These are phyloP conservation scores for Venusia cambrica DNA, from an alignment of 2,888 invertebrate genomes.

Conservation along the genomic window DNA sequence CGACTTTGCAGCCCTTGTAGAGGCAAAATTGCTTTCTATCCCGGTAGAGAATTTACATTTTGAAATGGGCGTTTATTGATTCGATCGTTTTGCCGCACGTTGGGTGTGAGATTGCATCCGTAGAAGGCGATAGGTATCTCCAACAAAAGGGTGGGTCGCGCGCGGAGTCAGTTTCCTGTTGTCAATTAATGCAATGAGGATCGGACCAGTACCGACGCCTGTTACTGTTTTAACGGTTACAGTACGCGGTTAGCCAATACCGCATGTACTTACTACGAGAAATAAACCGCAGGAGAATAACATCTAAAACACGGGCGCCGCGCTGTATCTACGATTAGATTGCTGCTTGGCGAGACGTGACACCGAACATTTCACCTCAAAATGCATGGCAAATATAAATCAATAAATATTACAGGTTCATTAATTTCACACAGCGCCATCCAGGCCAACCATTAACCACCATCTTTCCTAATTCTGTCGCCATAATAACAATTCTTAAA, in stretches of 20 bases:
- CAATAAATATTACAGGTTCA: too few relatives aligned
- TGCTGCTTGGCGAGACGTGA: too few relatives aligned
- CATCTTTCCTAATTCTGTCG: too few relatives aligned
- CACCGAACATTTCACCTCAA: too few relatives aligned
- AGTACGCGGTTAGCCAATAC: constrained; percentile 17
- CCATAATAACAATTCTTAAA: too few relatives aligned
- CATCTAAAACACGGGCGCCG: too few relatives aligned
- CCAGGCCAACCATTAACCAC: too few relatives aligned
- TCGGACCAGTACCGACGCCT: constrained; percentile 32
- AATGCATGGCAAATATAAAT: too few relatives aligned
- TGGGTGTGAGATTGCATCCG: constrained; percentile 20
- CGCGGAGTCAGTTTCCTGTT: constrained; percentile 47
- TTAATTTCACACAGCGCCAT: too few relatives aligned
- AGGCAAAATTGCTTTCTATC: constrained; percentile 29
- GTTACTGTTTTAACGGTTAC: constrained; percentile 42
- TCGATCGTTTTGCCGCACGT: constrained; percentile 16
- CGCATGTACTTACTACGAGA: constrained; percentile 3
- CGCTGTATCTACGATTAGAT: too few relatives aligned
- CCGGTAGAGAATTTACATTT: constrained; percentile 23
- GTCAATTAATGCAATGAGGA: constrained; percentile 58
- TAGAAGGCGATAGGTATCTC: constrained; percentile 32
- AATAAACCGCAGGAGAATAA: constrained; percentile 10
- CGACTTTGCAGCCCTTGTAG: constrained; percentile 25
- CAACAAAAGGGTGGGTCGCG: constrained; percentile 28
- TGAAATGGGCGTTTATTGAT: constrained; percentile 18